Evolutionary conservation across 2,888 invertebrate species (phyloP), one percentile per base, ranked within the genome.

Genomic region (Cheilosia soror): DNA sequence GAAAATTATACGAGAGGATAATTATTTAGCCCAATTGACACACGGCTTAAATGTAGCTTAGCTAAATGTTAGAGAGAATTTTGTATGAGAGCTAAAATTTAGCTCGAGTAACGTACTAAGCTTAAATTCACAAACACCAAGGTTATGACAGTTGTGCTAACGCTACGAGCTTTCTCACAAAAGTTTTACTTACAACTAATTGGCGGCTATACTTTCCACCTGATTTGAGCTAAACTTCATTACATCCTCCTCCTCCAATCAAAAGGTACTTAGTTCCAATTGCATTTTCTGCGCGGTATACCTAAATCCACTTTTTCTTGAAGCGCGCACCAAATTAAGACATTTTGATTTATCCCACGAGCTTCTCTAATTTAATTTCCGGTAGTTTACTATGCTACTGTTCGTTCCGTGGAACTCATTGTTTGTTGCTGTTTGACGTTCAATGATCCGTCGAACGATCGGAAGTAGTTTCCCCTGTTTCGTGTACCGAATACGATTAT

Each of bases 351-450:
- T 71, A 75, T 81, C 62, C 63, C 68, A 37, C 63, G 51, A 27
- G 55, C 47, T 68, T 73, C 63, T 58, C 42, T 75, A 79, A 79
- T 84, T 84, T 75, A 84, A 84, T 84, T 79, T 84, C 83, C 84
- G 84, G 84, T 62, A 65, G 42, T 72, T 77, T 72, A 49, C 60
- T 25, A 37, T 33, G 37, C 37, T 37, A 11, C 37, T 37, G 29
- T 60, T 72, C 49, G 29, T 60, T 72, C 49, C 55, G n/a, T 60
- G 65, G 58, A 63, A 68, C 20, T 49, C n/a, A 53, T 68, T 62
- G 68, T 77, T 69, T 68, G 78, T 58, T 68, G 62, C 31, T 57
- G 60, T 31, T 62, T 33, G 11, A 33, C 37, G 75, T 57, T 63
- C 73, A 68, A 68, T 68, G 49, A 79, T 79, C 63, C 63, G 57